Evolutionary conservation across 2,888 invertebrate genomes (phyloP).

Genomic region (Sicus ferrugineus): DNA sequence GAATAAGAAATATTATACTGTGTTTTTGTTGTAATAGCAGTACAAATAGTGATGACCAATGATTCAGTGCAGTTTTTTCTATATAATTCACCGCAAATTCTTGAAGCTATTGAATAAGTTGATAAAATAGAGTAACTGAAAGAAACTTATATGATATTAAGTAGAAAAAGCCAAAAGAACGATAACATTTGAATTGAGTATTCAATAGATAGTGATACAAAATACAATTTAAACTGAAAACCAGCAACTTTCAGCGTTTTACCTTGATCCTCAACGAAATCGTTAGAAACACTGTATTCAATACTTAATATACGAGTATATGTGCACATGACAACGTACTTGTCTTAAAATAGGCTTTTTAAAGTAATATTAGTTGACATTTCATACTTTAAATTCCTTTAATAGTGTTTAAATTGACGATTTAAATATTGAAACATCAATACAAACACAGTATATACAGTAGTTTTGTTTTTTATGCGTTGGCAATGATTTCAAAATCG

Average conservation of each 20-base stretch:
- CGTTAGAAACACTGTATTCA: too few species aligned
- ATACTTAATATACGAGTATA: too few species aligned
- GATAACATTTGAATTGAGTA: too few species aligned
- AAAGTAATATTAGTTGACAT: too few species aligned
- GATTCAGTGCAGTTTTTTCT: slow-evolving; percentile 40
- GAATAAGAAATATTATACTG: neutral
- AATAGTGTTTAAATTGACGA: neutral
- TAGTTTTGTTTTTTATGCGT: slow-evolving; percentile 7
- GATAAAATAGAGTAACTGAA: neutral
- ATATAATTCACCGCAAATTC: slow-evolving; percentile 54
- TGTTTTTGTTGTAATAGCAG: neutral
- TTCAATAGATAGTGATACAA: too few species aligned
- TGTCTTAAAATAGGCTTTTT: too few species aligned
- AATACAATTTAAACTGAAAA: too few species aligned
- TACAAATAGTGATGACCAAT: slow-evolving; percentile 18
- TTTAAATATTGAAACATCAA: neutral
- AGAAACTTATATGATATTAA: too few species aligned
- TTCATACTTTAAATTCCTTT: neutral
- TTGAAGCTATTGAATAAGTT: neutral
- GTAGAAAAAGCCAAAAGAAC: too few species aligned
- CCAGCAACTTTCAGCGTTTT: too few species aligned
- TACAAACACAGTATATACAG: neutral
- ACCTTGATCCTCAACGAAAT: too few species aligned
- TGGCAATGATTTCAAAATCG: neutral
- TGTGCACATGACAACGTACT: too few species aligned